Percentiles rank a stretch among this genome's conserved stretches.
These are phyloP conservation scores for Helicoverpa assulta DNA, from an alignment of 2,888 invertebrate genomes.

Conservation along the genomic window DNA sequence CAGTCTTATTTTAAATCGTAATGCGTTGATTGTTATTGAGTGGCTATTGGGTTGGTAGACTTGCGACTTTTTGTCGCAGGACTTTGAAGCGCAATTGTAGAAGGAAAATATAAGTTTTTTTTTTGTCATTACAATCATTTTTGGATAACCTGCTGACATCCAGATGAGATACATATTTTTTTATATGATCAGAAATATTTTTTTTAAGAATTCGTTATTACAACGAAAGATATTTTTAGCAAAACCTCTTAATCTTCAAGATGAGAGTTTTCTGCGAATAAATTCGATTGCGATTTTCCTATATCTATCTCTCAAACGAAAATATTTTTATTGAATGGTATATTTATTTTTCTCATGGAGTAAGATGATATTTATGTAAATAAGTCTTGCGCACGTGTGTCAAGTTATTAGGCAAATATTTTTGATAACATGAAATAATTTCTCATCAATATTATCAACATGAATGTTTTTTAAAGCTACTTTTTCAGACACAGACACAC, in stretches of 20 bases:
- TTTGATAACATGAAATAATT: too few species aligned
- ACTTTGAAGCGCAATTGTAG: too few species aligned
- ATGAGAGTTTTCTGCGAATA: slow-evolving; percentile 15
- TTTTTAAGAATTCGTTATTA: background rate
- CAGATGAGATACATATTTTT: too few species aligned
- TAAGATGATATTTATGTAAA: background rate
- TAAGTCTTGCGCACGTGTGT: too few species aligned
- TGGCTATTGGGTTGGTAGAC: slow-evolving; percentile 47
- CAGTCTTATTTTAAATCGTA: slow-evolving; percentile 71
- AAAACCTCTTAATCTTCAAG: background rate
- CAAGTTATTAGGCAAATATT: too few species aligned
- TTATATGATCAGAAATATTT: too few species aligned
- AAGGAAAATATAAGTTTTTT: too few species aligned
- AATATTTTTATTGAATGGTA: slow-evolving; percentile 19
- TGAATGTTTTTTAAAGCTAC: too few species aligned
- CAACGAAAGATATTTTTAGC: background rate
- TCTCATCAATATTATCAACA: too few species aligned
- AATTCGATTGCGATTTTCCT: background rate
- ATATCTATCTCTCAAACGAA: slow-evolving; percentile 15
- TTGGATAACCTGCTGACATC: too few species aligned
- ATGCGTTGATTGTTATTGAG: slow-evolving; percentile 69
- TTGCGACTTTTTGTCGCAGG: slow-evolving; percentile 41
- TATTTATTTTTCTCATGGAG: slow-evolving; percentile 27
- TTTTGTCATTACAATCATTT: too few species aligned
- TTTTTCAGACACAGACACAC: background rate